Evolutionary conservation across 2,113 vertebrate genomes (phyloP), one percentile per base, ranked within the genome.

Genomic region (Tragelaphus scriptus): DNA sequence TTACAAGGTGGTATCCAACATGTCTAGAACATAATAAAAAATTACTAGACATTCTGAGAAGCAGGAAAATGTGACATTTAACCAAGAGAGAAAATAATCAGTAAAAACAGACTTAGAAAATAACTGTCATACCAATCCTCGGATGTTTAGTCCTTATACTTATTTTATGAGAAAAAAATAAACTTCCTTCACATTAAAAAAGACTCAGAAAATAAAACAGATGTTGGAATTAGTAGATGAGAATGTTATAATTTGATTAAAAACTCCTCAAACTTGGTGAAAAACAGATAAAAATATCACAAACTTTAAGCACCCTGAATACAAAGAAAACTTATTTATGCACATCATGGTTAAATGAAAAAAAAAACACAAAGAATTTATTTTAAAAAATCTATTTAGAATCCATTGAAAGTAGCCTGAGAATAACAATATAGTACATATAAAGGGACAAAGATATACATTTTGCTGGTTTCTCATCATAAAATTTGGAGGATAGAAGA

Each of bases 111-210:
- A 90, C 13, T 92, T 14, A 59, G 47, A 77, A 89, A 92, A 94
- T 14, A 96, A 56, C n/a, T 68, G 14, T 4, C 49, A 65, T 49
- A 25, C 16, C 53, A 89, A 55, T 68, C 87, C 12, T 44, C 23
- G 49, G 65, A 51, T 68, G 56, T 25, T 23, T 58, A 65, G 10
- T 44, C 26, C n/a, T 59, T 53, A 79, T 56, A 85, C 25, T 51
- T 85, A 92, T 85, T 93, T 96, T 86, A 94, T 40, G n/a, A 71
- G 26, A 89, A 30, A 79, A 96, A 94, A 89, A 95, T 36, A 79
- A 91, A 82, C 40, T 86, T 93, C 19, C 90, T n/a, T 36, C 40
- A 55, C 87, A 89, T 40, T 15, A 17, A 82, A 85, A 23, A 93
- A 36, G 25, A 49, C 15, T 68, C 26, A 68, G 63, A 85, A 92